A percentile compares a stretch with the other conserved stretches of the same genome.
Conservation (phyloP, 2,797 vertebrate species). For the Heliangelus exortis region DNA sequence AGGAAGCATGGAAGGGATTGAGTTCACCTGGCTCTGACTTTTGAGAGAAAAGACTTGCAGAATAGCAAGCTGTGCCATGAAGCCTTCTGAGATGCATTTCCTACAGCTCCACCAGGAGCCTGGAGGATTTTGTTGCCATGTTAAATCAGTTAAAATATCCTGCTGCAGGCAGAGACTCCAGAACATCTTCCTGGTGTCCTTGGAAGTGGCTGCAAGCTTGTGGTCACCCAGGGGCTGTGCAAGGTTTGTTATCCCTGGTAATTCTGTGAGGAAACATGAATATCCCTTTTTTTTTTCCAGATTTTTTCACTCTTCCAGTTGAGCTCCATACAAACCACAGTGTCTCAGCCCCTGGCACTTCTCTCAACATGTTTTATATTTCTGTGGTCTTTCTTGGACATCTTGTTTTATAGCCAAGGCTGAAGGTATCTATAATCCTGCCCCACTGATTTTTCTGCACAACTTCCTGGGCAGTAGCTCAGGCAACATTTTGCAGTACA, state of each 20-base stretch:
- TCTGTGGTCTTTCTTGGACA: neutral
- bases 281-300: neutral
- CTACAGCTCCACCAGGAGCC: neutral
- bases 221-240: neutral
- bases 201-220: neutral
- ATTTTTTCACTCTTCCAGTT: neutral
- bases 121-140: neutral
- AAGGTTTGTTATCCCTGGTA: neutral
- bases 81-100: neutral
- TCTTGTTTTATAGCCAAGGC: slow-evolving; percentile 1
- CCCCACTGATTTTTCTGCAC: neutral
- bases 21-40: neutral
- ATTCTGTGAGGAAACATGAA: neutral
- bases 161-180: neutral
- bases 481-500: neutral
- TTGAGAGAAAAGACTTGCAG: neutral
- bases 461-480: neutral
- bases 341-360: neutral
- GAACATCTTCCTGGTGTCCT: neutral
- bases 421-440: neutral
- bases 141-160: neutral
- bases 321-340: neutral
- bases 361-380: neutral
- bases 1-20: neutral
- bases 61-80: neutral